phyloP scores from a whole-genome alignment of 2,797 vertebrate species.

The Hirundo rustica region DNA sequence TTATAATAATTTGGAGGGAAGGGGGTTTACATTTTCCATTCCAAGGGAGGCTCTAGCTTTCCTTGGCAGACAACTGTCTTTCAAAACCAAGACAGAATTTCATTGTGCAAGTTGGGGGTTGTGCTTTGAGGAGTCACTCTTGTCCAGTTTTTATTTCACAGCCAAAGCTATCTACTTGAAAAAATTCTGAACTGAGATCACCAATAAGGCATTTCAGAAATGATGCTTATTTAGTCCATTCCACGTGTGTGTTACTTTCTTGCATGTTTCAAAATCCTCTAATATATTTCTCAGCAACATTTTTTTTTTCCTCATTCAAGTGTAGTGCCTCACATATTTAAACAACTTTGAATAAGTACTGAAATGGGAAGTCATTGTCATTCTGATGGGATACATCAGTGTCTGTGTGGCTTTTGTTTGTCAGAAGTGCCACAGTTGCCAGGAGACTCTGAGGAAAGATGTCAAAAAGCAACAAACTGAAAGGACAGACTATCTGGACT shows the following conservation, averaged over 20 bases:
- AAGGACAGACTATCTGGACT: conserved; percentile 60
- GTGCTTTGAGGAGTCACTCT: background rate
- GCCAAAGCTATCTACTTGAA: background rate
- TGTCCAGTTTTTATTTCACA: background rate
- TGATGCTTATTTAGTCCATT: background rate
- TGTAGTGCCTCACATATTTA: background rate
- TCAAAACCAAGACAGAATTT: background rate
- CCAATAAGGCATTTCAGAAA: background rate
- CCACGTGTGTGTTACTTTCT: background rate
- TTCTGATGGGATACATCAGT: conserved; percentile 60
- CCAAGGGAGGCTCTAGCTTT: too few relatives aligned
- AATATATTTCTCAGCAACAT: background rate
- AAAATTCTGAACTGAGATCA: background rate
- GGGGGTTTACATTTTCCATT: too few relatives aligned
- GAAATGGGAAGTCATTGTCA: conserved; percentile 62
- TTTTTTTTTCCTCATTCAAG: background rate
- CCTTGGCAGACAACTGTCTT: too few relatives aligned
- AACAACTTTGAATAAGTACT: conserved; percentile 19
- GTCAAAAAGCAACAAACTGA: conserved; percentile 65
- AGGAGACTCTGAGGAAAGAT: conserved; percentile 68
- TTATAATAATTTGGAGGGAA: too few relatives aligned
- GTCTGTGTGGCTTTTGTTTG: conserved; percentile 67
- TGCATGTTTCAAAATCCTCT: background rate
- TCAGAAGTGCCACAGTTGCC: conserved; percentile 65
- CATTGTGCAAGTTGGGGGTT: background rate